Base-by-base conservation (phyloP, 2,113 vertebrate species). In the Desmodus rotundus region DNA sequence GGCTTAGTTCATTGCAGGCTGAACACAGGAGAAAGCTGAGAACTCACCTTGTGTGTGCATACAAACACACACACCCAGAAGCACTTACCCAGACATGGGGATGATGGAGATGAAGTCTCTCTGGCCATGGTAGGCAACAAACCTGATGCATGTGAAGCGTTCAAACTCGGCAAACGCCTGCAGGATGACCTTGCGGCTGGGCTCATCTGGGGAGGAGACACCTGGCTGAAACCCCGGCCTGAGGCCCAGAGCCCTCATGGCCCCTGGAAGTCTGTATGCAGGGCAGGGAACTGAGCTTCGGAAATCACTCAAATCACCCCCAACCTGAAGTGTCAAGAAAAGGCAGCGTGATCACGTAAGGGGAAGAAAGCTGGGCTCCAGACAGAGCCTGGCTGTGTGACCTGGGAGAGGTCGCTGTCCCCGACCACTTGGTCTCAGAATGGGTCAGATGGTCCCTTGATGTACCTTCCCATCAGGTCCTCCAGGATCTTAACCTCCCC, bases 51-150 rank as follows among this genome's bases (percentile, higher is more conserved):
- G 22, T 36, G 19, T 16, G 5, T 15, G 28, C 5, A 13, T 13
- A 7, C n/a, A 33, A 28, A 52, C 8, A 0, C 47, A 28, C 76
- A 22, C 33, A 11, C 73, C 28, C 26, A 7, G n/a, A 13, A 41
- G 16, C 33, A 89, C 98, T 93, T 43, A 98, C 98, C 98, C 98
- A 0, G 95, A 82, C 81, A 97, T 89, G 4, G 98, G 98, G 4
- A 92, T 45, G 67, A 98, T 97, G 61, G 97, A 97, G 78, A 98
- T 58, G 82, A 98, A 98, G 74, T 98, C 98, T 65, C 73, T 95
- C 76, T 98, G 97, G 65, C 95, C 96, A 10, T 54, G 43, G 17
- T 96, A 97, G 31, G 97, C 20, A 0, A 98, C 94, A 85, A 98
- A 98, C 19, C 92, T 93, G 87, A 98, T 10, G 28, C 98, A 98